Conservation (phyloP, 2,797 vertebrate genomes). For the Neostethus bicornis region DNA sequence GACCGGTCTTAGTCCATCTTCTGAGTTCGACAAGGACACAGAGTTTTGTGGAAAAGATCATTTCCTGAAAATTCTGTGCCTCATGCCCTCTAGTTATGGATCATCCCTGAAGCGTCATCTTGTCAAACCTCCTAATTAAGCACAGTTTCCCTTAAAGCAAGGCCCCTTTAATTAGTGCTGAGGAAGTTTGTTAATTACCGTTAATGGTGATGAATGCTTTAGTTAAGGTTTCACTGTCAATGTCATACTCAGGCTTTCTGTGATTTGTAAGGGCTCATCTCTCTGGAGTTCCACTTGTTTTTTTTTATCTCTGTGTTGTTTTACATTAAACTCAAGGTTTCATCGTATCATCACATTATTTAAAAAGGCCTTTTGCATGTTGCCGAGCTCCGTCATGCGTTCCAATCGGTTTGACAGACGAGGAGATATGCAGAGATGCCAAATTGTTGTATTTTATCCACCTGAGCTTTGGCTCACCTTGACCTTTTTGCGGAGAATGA, state of each 20-base stretch:
- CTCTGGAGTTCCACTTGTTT: background rate
- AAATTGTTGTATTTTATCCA: slow-evolving; percentile 39
- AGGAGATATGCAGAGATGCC: slow-evolving; percentile 26
- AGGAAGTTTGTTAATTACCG: slow-evolving; percentile 78
- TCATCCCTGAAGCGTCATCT: slow-evolving; percentile 81
- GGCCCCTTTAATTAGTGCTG: slow-evolving; percentile 73
- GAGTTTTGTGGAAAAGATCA: slow-evolving; percentile 31
- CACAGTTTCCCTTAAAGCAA: slow-evolving; percentile 73
- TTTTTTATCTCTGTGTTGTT: background rate
- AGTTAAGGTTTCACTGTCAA: slow-evolving; percentile 61
- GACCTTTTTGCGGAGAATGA: slow-evolving; percentile 58
- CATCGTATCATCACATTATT: slow-evolving; percentile 12
- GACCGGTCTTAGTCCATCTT: slow-evolving; percentile 38
- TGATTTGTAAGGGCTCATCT: slow-evolving; percentile 16
- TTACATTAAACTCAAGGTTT: slow-evolving; percentile 29
- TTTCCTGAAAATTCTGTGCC: slow-evolving; percentile 71
- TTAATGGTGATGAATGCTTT: slow-evolving; percentile 80
- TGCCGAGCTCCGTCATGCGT: slow-evolving; percentile 7
- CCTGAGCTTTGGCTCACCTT: slow-evolving; percentile 57
- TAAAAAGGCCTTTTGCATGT: slow-evolving; percentile 20
- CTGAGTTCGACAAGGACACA: slow-evolving; percentile 60
- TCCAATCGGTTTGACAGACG: slow-evolving; percentile 34
- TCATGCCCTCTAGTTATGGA: slow-evolving; percentile 73
- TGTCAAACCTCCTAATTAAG: slow-evolving; percentile 77
- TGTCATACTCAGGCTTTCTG: slow-evolving; percentile 46